Conservation (phyloP, 1,140 invertebrate genomes). For the Drosophila arizonae region DNA sequence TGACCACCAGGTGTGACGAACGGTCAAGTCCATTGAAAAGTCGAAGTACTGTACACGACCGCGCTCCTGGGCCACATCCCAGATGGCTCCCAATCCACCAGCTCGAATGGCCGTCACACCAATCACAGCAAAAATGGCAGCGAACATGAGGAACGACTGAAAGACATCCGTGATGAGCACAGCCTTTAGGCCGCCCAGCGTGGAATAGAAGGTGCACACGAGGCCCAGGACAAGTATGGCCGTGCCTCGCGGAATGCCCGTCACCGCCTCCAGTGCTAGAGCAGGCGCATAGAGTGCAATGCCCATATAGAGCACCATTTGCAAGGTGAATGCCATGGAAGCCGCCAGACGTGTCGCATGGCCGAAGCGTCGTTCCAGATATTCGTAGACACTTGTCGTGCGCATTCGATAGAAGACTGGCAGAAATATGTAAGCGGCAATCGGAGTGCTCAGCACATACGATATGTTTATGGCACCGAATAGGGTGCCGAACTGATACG, state of each 20-base stretch:
- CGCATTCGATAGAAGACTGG: conserved; percentile 95
- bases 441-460: conserved; percentile 92
- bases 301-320: conserved; percentile 95
- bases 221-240: conserved; percentile 91
- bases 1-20: conserved; percentile 90
- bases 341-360: conserved; percentile 87
- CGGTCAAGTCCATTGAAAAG: conserved; percentile 87
- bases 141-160: conserved; percentile 91
- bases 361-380: conserved; percentile 93
- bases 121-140: conserved; percentile 89
- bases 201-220: conserved; percentile 93
- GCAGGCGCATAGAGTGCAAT: conserved; percentile 96
- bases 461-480: conserved; percentile 92
- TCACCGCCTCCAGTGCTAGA: conserved; percentile 93
- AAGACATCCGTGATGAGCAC: conserved; percentile 94
- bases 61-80: conserved; percentile 86
- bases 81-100: conserved; percentile 87
- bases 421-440: conserved; percentile 91
- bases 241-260: conserved; percentile 87
- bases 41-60: conserved; percentile 86
- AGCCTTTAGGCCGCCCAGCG: conserved; percentile 94
- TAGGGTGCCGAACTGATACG: conserved; percentile 88
- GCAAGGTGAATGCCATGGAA: conserved; percentile 90
- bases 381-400: conserved; percentile 95
- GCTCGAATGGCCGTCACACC: conserved; percentile 86